These are phyloP conservation scores for Synergus laeviventris DNA, from an alignment of 2,888 invertebrate species.

Conservation along the genomic window DNA sequence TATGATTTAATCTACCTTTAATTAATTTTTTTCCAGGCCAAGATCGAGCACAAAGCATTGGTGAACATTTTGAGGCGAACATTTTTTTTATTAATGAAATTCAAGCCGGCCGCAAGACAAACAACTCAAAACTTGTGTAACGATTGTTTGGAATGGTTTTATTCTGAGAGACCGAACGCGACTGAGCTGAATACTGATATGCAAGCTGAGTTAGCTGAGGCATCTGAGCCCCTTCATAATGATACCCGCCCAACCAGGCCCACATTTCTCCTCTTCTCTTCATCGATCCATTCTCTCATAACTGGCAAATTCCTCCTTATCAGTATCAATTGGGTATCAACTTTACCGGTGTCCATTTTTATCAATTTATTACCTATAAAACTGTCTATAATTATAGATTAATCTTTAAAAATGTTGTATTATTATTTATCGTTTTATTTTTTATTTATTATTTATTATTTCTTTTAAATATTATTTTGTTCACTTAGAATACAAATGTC, in stretches of 20 bases:
- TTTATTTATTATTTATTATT: background rate
- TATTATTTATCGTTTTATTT: too few species aligned
- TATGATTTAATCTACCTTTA: conserved; percentile 4
- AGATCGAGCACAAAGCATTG: conserved; percentile 41
- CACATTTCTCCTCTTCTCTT: background rate
- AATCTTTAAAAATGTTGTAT: too few species aligned
- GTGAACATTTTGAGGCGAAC: conserved; percentile 55
- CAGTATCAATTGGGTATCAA: too few species aligned
- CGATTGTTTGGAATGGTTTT: background rate
- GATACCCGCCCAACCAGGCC: conserved; percentile 5
- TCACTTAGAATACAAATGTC: conserved; percentile 16
- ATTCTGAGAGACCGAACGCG: conserved; percentile 10
- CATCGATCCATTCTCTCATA: conserved; percentile 7
- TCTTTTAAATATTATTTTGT: conserved; percentile 17
- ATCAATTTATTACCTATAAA: too few species aligned
- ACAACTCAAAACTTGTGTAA: background rate
- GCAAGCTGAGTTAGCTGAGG: too few species aligned
- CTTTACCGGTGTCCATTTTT: too few species aligned
- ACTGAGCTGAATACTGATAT: conserved; percentile 13
- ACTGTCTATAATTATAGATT: too few species aligned
- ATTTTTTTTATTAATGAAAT: conserved; percentile 41
- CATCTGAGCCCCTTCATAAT: background rate
- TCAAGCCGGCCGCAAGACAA: background rate
- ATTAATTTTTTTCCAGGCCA: conserved; percentile 44
- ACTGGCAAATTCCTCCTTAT: background rate